A percentile compares a stretch with the other conserved stretches of the same genome.
phyloP scores from a whole-genome alignment of 2,113 vertebrate genomes.

The Baryphthengus martii region DNA sequence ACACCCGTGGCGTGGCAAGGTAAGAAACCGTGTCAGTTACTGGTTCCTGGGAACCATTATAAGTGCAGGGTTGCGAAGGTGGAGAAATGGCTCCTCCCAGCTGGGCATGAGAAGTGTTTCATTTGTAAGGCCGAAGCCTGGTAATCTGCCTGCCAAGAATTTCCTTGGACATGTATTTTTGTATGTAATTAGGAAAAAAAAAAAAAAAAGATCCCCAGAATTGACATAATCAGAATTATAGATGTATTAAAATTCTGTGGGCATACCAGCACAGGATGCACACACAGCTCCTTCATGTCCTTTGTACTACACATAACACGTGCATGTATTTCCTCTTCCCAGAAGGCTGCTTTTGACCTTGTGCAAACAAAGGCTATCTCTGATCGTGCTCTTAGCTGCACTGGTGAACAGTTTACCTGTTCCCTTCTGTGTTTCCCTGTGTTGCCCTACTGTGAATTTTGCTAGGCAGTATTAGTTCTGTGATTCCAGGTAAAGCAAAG shows the following conservation, averaged over 20 bases:
- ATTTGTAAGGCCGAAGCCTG: not conserved
- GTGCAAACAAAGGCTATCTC: not conserved
- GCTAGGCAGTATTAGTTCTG: not conserved
- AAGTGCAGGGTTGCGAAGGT: not conserved
- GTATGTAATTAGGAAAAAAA: not conserved
- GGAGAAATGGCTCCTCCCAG: not conserved
- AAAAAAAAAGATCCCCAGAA: not conserved
- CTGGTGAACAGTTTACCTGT: not conserved
- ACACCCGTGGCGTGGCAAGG: not conserved
- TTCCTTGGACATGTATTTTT: not conserved
- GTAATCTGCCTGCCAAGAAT: not conserved
- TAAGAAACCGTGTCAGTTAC: constrained; percentile 1
- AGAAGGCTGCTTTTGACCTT: not conserved
- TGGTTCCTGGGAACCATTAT: not conserved
- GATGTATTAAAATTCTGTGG: not conserved
- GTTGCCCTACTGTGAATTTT: too few relatives aligned
- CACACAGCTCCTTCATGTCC: not conserved
- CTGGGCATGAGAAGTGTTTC: not conserved
- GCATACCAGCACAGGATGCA: not conserved
- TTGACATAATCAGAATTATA: not conserved
- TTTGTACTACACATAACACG: not conserved
- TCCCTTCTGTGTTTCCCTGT: not conserved
- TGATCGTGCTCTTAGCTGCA: not conserved
- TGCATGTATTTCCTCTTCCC: not conserved
- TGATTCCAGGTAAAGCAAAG: constrained; percentile 21